Evolutionary conservation across 2,888 invertebrate species (phyloP).

Genomic region (Drosophila atroscutellata): DNA sequence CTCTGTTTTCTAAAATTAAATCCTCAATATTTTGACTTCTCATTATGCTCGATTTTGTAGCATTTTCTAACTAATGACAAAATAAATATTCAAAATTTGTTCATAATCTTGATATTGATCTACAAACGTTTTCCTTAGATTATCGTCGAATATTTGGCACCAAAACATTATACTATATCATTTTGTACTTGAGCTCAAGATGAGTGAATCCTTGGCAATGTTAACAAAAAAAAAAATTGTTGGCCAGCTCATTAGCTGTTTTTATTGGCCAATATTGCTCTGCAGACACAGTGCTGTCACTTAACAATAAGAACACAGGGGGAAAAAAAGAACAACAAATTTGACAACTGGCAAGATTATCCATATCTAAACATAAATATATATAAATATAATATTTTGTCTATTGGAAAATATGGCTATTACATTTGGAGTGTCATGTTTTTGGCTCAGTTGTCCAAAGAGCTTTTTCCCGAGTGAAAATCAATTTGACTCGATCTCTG

Average conservation of each 20-base stretch:
- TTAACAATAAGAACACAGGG: conserved; percentile 54
- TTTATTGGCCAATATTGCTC: conserved; percentile 33
- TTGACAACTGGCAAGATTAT: conserved; percentile 42
- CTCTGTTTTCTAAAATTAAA: conserved; percentile 24
- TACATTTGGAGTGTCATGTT: conserved; percentile 30
- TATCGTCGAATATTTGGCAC: conserved; percentile 70
- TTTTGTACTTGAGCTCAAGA: conserved; percentile 22
- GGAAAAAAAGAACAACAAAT: conserved; percentile 1
- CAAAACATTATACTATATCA: conserved; percentile 42
- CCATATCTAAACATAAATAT: conserved; percentile 9
- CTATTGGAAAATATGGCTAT: conserved; percentile 6
- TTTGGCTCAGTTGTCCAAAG: conserved; percentile 68
- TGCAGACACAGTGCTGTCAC: conserved; percentile 69
- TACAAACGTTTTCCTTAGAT: conserved; percentile 29
- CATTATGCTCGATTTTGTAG: not conserved
- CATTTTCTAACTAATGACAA: not conserved
- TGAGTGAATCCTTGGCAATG: conserved; percentile 78
- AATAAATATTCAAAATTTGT: not conserved
- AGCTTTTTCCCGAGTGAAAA: conserved; percentile 56
- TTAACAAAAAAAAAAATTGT: conserved; percentile 25
- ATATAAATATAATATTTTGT: not conserved
- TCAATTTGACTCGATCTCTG: conserved; percentile 34
- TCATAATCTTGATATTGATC: conserved; percentile 23
- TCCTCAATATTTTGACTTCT: not conserved
- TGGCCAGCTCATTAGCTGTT: conserved; percentile 46